Percentiles rank a stretch among this genome's conserved stretches.
Conservation (phyloP, 2,888 invertebrate species). For the Augochlorella aurata region DNA sequence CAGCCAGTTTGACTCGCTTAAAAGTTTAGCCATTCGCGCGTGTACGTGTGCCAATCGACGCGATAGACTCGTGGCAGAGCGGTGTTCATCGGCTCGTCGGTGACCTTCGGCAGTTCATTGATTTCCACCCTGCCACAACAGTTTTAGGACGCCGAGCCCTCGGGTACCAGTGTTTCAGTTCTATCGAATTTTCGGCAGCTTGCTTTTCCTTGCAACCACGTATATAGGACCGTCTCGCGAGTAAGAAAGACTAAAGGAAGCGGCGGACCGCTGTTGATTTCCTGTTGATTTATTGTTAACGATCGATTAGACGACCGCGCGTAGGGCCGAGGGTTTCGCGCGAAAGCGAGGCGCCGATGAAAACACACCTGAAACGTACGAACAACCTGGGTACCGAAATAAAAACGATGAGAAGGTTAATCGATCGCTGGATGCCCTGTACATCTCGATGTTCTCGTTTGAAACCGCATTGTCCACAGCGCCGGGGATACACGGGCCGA, state of each 20-base stretch:
- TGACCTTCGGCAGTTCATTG: not conserved
- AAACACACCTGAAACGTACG: not conserved
- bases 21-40: not conserved
- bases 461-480: constrained; percentile 26
- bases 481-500: not conserved
- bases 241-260: too few relatives aligned
- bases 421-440: not conserved
- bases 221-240: not conserved
- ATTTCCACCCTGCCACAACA: not conserved
- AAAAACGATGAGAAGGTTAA: not conserved
- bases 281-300: not conserved
- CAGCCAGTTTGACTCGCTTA: not conserved
- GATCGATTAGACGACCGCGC: not conserved
- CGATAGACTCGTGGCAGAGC: not conserved
- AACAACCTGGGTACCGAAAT: not conserved
- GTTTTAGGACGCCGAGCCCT: not conserved
- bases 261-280: not conserved
- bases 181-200: not conserved
- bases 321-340: not conserved
- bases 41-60: not conserved
- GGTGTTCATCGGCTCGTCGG: not conserved
- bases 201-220: not conserved
- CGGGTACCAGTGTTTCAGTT: not conserved
- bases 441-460: constrained; percentile 32
- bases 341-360: not conserved